Evolutionary conservation across 2,113 vertebrate genomes (phyloP).

Genomic region (Ceyx cyanopectus): DNA sequence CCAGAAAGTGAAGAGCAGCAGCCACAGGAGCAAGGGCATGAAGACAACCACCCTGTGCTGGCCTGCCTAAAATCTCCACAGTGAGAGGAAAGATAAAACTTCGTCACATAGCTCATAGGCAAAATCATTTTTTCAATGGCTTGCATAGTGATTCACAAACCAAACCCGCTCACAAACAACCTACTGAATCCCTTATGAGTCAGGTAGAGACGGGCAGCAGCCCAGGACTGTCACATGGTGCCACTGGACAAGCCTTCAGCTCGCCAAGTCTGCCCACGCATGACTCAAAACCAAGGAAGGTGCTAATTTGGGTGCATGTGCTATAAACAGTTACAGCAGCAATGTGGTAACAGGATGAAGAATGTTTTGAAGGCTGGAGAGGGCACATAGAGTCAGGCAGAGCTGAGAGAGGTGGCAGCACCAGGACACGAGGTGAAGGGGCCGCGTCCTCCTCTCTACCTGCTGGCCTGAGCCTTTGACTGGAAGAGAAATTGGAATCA

Average conservation of each 20-base stretch:
- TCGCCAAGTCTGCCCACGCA: neutral
- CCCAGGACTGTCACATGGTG: neutral
- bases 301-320: neutral
- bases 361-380: neutral
- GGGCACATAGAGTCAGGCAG: neutral
- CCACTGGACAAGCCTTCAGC: neutral
- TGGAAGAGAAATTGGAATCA: rapidly evolving
- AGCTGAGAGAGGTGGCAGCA: neutral
- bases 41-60: neutral
- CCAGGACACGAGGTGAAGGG: rapidly evolving
- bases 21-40: rapidly evolving
- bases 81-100: neutral
- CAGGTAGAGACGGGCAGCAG: neutral
- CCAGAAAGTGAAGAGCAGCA: neutral
- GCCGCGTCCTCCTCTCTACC: neutral
- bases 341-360: neutral
- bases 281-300: neutral
- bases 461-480: neutral
- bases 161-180: neutral
- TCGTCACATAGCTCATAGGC: neutral
- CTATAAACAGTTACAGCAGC: neutral
- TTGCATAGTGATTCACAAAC: neutral
- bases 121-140: neutral
- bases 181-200: neutral
- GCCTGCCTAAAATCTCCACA: neutral